Percentiles rank a stretch among this genome's conserved stretches.
These are phyloP conservation scores for Mesocentrotus franciscanus DNA, from an alignment of 53 echinoderm and acorn worm species.

Conservation along the genomic window DNA sequence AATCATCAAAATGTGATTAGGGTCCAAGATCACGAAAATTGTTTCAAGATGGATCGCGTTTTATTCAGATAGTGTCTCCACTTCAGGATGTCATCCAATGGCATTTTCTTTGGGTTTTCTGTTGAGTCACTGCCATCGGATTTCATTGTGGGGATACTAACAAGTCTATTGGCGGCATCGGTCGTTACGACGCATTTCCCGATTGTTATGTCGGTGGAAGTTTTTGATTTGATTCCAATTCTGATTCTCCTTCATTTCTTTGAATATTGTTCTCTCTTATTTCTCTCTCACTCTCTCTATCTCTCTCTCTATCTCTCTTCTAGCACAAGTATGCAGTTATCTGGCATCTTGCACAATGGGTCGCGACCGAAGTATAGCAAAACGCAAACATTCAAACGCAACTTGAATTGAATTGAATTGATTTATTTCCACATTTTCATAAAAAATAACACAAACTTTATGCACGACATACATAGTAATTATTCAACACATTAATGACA, in stretches of 20 bases:
- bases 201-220: not conserved
- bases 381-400: no score
- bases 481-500: no score
- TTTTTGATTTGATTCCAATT: not conserved
- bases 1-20: not conserved
- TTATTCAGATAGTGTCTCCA: not conserved
- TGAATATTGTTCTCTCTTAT: not conserved
- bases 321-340: no score
- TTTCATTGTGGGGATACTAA: not conserved
- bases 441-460: no score
- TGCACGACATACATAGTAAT: no score
- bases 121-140: conserved; percentile 1
- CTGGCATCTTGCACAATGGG: no score
- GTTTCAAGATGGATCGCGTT: not conserved
- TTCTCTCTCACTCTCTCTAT: not conserved
- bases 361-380: no score
- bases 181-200: conserved; percentile 29
- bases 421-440: no score
- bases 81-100: not conserved
- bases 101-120: not conserved
- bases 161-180: conserved; percentile 21
- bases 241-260: not conserved
- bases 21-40: not conserved
- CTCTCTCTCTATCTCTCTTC: no score
- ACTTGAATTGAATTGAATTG: no score